Base-by-base conservation (phyloP, 2,797 vertebrate genomes). In the Pseudochirops cupreus region DNA sequence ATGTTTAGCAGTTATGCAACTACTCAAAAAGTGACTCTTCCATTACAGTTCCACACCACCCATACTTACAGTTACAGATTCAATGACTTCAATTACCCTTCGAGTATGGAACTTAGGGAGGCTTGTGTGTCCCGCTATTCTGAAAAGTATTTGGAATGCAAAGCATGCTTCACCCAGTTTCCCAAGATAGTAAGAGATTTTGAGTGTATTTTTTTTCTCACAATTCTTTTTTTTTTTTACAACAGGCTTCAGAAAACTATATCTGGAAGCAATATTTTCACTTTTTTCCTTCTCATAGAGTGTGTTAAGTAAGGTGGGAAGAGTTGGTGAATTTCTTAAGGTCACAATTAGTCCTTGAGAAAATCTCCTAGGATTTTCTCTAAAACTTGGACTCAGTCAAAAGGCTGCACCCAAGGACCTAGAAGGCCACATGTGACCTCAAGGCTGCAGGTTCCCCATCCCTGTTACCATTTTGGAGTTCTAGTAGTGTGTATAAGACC, bases 121-220 rank as follows among this genome's bases (percentile, higher is more conserved):
- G 11, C 6, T 2, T 52, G 5, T 87, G 12, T 28, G 4, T n/a
- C 33, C 29, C n/a, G 9, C 0, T 0, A 87, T 67, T 89, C 54
- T 93, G 50, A 92, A 91, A 92, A 96, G 92, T 50, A 53, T 94
- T 53, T 91, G 91, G 92, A 94, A 93, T 46, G 91, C 56, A 91
- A 93, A 62, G 58, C 67, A 90, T 29, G 11, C 39, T 33, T 0
- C 94, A 90, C 13, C 56, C 91, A 94, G 59, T 59, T 74, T 91
- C 39, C 55, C 55, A 9, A 6, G 33, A 93, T 14, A 26, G 90
- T 46, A 21, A 33, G 28, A 92, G 56, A 62, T 90, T 87, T 92
- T 56, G 21, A 91, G 28, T 91, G 92, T 93, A 89, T 91, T 56
- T 39, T 59, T 59, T 96, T 93, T 56, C 93, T 90, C 33, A 0